Evolutionary conservation across 2,113 vertebrate genomes (phyloP), one percentile per base, ranked within the genome.

Genomic region (Megaceryle torquata): DNA sequence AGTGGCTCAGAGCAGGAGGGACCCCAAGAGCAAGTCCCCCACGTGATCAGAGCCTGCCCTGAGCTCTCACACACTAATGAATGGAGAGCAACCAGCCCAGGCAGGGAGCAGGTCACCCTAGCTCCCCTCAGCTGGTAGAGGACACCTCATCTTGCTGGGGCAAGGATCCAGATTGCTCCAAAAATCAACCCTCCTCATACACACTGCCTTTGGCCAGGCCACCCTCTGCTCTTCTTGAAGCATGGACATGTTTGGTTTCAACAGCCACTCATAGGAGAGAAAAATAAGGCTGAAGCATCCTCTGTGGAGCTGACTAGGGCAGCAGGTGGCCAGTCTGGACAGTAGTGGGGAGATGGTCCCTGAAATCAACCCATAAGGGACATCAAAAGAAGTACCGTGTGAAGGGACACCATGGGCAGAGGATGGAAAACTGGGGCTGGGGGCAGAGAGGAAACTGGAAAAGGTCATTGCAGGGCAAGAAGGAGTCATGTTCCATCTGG

Each of bases 201-300:
- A 1, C 0, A 3, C 35, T 33, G 25, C 81, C 35, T 84, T 43
- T 26, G 33, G 35, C 43, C 43, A 57, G 43, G 57, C 22, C 12
- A 5, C 25, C 9, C 26, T 57, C 50, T 33, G 26, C 28, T 59
- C 10, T 44, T 53, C 9, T n/a, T n/a, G 51, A 59, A 35, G 80
- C 3, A 0, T 56, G 37, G 8, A 33, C 5, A 4, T 0, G 3
- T 9, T 67, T 82, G 17, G 33, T 26, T 60, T 53, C 53, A 19
- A 33, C 33, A 46, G 3, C 37, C 33, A 11, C n/a, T 41, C 39
- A 46, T 46, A n/a, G 61, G 29, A 43, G 46, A 31, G 61, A 15
- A 56, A 54, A 35, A 28, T 26, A 18, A 81, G 20, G 54, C 11
- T 24, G 46, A 35, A 81, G 5, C 13, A 31, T 31, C 39, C 2